These are phyloP conservation scores for Anarhynchus alexandrinus DNA, from an alignment of 2,113 vertebrate species.

Conservation along the genomic window DNA sequence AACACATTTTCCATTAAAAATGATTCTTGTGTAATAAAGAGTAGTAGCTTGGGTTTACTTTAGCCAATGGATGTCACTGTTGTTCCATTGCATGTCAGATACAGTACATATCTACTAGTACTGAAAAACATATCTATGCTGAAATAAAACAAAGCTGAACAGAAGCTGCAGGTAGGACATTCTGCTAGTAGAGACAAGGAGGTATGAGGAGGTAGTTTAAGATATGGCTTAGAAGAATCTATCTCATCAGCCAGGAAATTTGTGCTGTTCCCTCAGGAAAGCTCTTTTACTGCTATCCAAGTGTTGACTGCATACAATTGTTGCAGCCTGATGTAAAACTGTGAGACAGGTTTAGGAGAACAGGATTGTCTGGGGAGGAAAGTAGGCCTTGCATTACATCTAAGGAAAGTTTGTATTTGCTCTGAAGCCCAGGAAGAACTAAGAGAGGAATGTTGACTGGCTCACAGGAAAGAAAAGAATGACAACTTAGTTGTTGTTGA, in stretches of 20 bases:
- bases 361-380: not conserved
- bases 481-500: fast-evolving
- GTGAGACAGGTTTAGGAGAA: not conserved
- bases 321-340: not conserved
- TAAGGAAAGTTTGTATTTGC: not conserved
- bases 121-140: not conserved
- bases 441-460: not conserved
- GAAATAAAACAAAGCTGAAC: not conserved
- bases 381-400: not conserved
- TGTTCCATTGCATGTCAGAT: slow-evolving; percentile 18
- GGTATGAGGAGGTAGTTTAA: not conserved
- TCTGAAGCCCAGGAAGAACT: not conserved
- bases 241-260: not conserved
- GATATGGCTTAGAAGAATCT: not conserved
- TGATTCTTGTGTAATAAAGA: not conserved
- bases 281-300: not conserved
- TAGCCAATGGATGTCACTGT: slow-evolving; percentile 68
- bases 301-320: not conserved
- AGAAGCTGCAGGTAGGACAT: not conserved
- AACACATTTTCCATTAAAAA: not conserved
- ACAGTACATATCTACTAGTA: not conserved
- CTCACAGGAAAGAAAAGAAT: not conserved
- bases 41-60: not conserved
- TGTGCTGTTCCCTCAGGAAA: not conserved
- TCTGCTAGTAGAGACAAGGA: not conserved